Evolutionary conservation across 1,140 invertebrate genomes (phyloP).

Genomic region (Mizuhopecten yessoensis): DNA sequence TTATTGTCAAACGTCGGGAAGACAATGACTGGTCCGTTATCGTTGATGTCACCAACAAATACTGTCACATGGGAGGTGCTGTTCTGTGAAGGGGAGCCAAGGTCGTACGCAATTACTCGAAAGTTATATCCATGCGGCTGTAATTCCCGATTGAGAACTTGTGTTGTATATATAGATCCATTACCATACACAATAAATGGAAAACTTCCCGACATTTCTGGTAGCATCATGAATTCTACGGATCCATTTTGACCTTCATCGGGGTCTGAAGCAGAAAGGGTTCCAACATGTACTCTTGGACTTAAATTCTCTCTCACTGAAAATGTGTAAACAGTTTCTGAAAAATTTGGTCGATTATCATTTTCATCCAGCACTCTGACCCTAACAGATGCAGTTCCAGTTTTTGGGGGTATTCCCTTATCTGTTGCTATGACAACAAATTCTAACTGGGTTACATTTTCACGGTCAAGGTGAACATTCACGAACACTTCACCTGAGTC

Average conservation of each 20-base stretch:
- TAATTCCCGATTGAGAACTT: conserved; percentile 92
- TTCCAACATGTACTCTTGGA: conserved; percentile 91
- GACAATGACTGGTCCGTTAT: conserved; percentile 90
- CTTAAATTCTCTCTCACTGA: conserved; percentile 88
- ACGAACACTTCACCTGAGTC: conserved; percentile 94
- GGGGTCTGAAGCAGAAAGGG: conserved; percentile 93
- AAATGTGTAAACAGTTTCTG: conserved; percentile 66
- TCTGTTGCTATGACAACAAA: conserved; percentile 85
- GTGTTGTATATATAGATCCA: conserved; percentile 86
- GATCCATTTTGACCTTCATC: conserved; percentile 94
- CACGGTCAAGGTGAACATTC: conserved; percentile 86
- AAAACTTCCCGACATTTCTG: conserved; percentile 48
- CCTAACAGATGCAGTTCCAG: conserved; percentile 81
- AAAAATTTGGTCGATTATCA: conserved; percentile 75
- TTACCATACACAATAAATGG: conserved; percentile 65
- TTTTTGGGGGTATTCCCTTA: conserved; percentile 91
- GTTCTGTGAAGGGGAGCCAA: conserved; percentile 86
- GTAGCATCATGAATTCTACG: conserved; percentile 66
- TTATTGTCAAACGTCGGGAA: conserved; percentile 51
- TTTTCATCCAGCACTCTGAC: conserved; percentile 88
- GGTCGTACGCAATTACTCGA: conserved; percentile 88
- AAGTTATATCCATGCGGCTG: conserved; percentile 90
- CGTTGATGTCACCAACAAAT: conserved; percentile 93
- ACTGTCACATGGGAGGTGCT: conserved; percentile 87
- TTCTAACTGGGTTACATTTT: conserved; percentile 82